Evolutionary conservation across 2,888 invertebrate genomes (phyloP).

Genomic region (Caenorhabditis sinica): DNA sequence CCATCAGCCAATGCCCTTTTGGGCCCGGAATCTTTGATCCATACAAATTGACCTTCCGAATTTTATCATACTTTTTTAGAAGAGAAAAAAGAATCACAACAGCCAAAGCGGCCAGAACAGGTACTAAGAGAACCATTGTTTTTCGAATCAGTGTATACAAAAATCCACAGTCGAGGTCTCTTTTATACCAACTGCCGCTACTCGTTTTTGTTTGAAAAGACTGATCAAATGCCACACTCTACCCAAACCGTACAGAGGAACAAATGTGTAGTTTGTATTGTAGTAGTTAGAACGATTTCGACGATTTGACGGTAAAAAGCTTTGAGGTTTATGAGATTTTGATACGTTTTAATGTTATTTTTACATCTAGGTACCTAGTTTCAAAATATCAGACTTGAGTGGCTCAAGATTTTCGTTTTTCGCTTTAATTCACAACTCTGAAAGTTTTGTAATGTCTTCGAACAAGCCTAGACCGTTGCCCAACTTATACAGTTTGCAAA

Average conservation of each 20-base stretch:
- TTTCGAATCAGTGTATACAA: background rate
- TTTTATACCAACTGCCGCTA: background rate
- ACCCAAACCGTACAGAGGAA: slow-evolving; percentile 3
- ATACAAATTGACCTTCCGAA: slow-evolving; percentile 33
- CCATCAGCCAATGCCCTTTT: background rate
- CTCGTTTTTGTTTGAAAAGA: background rate
- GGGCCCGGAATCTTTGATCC: slow-evolving; percentile 38
- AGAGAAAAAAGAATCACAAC: slow-evolving; percentile 6
- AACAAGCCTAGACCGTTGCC: no score
- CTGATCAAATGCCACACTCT: slow-evolving; percentile 15
- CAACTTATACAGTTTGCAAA: background rate
- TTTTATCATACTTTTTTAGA: background rate
- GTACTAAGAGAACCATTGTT: slow-evolving; percentile 16
- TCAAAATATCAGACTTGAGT: no score
- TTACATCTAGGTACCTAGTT: no score
- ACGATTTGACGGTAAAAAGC: background rate
- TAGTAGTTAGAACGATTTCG: background rate
- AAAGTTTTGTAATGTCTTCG: no score
- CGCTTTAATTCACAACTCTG: no score
- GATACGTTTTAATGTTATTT: no score
- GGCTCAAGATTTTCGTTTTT: no score
- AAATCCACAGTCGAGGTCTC: background rate
- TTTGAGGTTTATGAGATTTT: background rate
- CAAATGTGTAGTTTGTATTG: slow-evolving; percentile 28
- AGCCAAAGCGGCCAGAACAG: slow-evolving; percentile 3